Percentiles rank a stretch among this genome's conserved stretches.
phyloP scores from a whole-genome alignment of 2,113 vertebrate species.

The Prinia subflava region DNA sequence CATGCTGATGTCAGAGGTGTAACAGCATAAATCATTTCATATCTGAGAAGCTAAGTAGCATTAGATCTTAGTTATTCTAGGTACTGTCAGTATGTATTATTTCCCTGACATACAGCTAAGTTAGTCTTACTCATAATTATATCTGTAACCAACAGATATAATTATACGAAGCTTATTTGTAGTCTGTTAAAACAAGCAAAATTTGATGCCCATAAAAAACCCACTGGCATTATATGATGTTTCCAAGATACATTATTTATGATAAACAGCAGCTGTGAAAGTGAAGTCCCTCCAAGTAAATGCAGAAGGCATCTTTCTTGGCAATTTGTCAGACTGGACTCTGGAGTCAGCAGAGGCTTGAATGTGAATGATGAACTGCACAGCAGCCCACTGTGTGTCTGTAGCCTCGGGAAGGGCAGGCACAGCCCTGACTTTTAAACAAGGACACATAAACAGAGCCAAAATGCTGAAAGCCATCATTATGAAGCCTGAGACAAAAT shows the following conservation, averaged over 20 bases:
- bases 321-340: background rate
- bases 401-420: background rate
- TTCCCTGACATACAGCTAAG: background rate
- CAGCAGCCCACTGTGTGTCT: constrained; percentile 1
- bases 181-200: background rate
- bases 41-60: background rate
- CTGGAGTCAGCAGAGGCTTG: background rate
- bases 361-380: background rate
- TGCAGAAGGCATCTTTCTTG: background rate
- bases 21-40: background rate
- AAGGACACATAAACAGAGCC: background rate
- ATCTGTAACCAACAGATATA: background rate
- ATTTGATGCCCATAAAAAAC: background rate
- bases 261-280: constrained; percentile 16
- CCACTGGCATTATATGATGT: background rate
- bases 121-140: background rate
- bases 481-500: constrained; percentile 35
- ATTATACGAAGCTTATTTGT: background rate
- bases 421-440: constrained; percentile 13
- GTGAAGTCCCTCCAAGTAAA: background rate
- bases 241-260: background rate
- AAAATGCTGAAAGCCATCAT: constrained; percentile 48
- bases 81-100: background rate
- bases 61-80: background rate
- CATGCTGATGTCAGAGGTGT: background rate